These are phyloP conservation scores for Loriculus beryllinus DNA, from an alignment of 2,797 vertebrate genomes.

Conservation along the genomic window DNA sequence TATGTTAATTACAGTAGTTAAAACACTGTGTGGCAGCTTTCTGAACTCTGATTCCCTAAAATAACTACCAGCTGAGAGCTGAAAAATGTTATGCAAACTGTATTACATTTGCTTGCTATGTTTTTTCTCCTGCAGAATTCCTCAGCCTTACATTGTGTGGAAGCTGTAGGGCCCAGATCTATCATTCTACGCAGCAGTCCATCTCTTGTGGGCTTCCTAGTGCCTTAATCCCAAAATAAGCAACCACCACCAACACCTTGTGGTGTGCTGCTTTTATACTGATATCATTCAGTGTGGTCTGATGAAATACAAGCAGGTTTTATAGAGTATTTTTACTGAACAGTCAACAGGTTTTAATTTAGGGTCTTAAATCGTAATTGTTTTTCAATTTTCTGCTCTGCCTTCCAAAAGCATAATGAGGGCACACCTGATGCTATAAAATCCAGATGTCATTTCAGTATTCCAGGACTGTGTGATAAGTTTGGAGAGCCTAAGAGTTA, in stretches of 20 bases:
- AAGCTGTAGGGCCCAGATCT: neutral
- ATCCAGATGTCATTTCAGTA: conserved; percentile 40
- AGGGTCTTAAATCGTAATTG: conserved; percentile 48
- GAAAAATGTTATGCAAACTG: neutral
- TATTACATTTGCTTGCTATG: neutral
- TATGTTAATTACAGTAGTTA: neutral
- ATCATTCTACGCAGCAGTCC: fast-evolving
- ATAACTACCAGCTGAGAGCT: neutral
- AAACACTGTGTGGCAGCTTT: neutral
- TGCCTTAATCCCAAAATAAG: neutral
- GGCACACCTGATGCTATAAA: conserved; percentile 52
- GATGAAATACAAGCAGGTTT: conserved; percentile 17
- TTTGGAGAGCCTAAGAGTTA: neutral
- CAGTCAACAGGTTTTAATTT: conserved; percentile 60
- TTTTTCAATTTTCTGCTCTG: conserved; percentile 56
- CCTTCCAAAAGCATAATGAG: conserved; percentile 15
- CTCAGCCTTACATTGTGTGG: neutral
- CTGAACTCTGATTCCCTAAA: neutral
- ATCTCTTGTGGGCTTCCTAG: neutral
- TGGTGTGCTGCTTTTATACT: neutral
- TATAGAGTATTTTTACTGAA: conserved; percentile 45
- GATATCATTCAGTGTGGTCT: neutral
- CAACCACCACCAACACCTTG: neutral
- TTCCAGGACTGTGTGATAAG: neutral
- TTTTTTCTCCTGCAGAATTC: neutral